Base-by-base conservation (phyloP, 2,888 invertebrate genomes). In the Tetragonisca angustula region DNA sequence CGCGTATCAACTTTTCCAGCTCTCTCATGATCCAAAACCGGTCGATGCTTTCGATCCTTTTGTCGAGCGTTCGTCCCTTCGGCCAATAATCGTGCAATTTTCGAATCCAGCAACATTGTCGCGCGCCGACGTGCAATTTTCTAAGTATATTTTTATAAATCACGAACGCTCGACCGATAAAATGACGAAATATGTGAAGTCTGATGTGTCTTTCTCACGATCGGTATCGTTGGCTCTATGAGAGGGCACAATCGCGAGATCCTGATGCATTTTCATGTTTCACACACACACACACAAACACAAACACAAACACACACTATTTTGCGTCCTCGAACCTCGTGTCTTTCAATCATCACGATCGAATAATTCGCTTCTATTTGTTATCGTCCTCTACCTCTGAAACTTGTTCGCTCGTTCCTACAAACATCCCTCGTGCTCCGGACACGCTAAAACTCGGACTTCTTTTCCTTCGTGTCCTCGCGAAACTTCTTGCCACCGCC, bases 401-500 rank as follows among this genome's bases (percentile, higher is more conserved):
- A 76, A 52, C 71, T 52, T 54, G 54, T 43, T 75, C 78, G 50
- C 71, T 62, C 83, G 64, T 81, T 76, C 77, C 76, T 65, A 64
- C 52, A 21, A 36, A 32, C 74, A 68, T 59, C 64, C 71, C 73
- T 81, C 87, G 89, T 89, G 88, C 86, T 78, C 92, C 93, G 92
- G 90, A 87, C 93, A 93, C 93, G 93, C 90, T 93, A 93, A 93
- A 93, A 84, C 86, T 93, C 91, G 92, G 91, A 81, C 77, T 84
- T 86, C 84, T 83, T 70, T 78, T 86, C 84, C 83, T 70, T 76
- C 84, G 50, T 71, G 62, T 70, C 65, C 67, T 61, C 62, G 13
- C 43, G 19, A 50, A 27, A 56, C 27, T 64, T 32, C 36, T 36
- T 61, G 62, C 72, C 27, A 64, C 65, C 59, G 17, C 59, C 69